Evolutionary conservation across 2,113 vertebrate genomes (phyloP), one percentile per base, ranked within the genome.

Genomic region (Engraulis encrasicolus): DNA sequence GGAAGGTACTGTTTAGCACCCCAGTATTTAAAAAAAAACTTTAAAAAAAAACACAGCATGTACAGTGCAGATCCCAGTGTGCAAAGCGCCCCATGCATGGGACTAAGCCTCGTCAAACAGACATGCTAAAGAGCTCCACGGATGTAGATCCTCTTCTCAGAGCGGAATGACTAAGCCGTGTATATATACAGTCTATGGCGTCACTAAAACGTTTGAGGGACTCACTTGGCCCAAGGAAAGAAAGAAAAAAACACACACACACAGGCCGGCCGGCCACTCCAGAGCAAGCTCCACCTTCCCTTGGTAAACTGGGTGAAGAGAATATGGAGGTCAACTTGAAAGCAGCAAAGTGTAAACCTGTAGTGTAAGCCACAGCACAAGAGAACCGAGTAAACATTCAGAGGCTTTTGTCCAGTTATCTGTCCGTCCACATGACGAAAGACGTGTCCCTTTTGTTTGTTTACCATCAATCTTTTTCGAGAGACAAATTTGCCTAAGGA

Each of bases 71-170:
- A 74, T 74, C 31, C 66, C 66, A 34, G 66, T 31, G 27, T 15
- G 17, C 66, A 74, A 17, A 36, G 31, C 12, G 1, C 66, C 2
- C 27, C 1, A n/a, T n/a, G n/a, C n/a, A n/a, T n/a, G n/a, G n/a
- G n/a, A n/a, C n/a, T 74, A 74, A 74, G 66, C 31, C 66, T 74
- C 66, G 23, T 74, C 66, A 74, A 74, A 74, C 66, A 74, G 66
- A 74, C 66, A 34, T 36, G 27, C 27, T 31, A 12, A 36, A 74
- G 66, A 74, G 58, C 49, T 61, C 82, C 84, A 89, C 88, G 88
- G 88, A 89, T 87, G 78, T 82, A 85, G 86, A 87, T 87, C 88
- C 88, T 87, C 82, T 19, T 87, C 71, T 74, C 58, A 50, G 14
- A 84, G 79, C n/a, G 27, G 18, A 7, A 0, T 0, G 50, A 50